Conservation (phyloP, 2,113 vertebrate species). For the Talpa occidentalis region DNA sequence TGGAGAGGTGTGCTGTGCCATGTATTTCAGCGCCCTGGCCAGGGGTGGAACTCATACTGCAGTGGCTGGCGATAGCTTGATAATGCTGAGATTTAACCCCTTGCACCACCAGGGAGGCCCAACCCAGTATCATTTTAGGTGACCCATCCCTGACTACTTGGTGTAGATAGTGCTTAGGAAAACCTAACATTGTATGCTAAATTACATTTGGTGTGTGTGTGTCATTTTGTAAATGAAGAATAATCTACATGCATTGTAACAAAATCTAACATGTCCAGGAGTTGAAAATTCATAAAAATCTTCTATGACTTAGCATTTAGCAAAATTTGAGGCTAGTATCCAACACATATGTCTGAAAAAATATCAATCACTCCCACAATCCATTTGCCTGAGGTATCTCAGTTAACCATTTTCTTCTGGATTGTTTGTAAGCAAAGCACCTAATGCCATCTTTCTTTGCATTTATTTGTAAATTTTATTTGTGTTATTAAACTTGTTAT, state of each 20-base stretch:
- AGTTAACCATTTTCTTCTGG: background rate
- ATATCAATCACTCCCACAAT: background rate
- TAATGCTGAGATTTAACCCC: too few relatives aligned
- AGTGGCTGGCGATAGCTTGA: too few relatives aligned
- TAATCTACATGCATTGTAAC: background rate
- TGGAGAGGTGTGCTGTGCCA: too few relatives aligned
- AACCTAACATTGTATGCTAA: background rate
- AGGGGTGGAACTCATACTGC: too few relatives aligned
- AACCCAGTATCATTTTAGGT: background rate
- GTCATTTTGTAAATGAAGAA: background rate
- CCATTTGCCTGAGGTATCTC: background rate
- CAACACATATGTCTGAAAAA: background rate
- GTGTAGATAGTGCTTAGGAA: background rate
- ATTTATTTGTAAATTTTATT: slow-evolving; percentile 23
- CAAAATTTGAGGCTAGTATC: background rate
- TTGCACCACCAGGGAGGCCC: too few relatives aligned
- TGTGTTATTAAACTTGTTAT: background rate
- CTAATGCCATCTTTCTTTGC: background rate
- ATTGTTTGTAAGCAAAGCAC: background rate
- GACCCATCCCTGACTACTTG: background rate
- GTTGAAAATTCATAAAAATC: slow-evolving; percentile 6
- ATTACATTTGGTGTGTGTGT: background rate
- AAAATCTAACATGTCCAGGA: background rate
- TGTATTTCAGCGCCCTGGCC: too few relatives aligned
- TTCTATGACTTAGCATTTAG: background rate